phyloP scores from a whole-genome alignment of 2,888 invertebrate species.

The Agrochola lota region DNA sequence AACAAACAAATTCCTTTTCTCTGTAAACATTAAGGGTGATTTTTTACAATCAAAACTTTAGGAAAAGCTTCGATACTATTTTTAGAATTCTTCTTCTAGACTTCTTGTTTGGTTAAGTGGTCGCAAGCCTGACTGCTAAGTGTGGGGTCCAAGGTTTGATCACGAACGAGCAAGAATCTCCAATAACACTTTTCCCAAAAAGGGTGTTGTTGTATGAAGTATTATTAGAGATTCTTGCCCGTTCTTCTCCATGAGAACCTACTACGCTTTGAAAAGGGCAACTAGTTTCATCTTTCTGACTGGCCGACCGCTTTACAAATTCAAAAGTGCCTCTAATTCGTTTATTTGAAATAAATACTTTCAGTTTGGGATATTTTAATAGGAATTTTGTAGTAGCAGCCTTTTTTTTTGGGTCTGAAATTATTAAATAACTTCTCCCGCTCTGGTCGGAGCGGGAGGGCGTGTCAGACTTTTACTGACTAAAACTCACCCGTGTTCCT shows the following conservation, averaged over 20 bases:
- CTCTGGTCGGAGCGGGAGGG: too few species aligned
- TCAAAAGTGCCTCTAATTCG: background rate
- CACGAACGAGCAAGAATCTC: too few species aligned
- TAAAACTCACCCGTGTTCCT: too few species aligned
- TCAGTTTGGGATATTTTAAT: background rate
- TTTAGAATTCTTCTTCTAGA: slow-evolving; percentile 16
- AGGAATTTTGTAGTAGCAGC: background rate
- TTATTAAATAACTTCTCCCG: too few species aligned
- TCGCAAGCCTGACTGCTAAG: background rate
- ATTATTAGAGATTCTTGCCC: background rate
- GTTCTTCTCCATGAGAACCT: background rate
- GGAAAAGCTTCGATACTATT: background rate
- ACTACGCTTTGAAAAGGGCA: background rate
- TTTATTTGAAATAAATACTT: background rate
- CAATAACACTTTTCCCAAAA: too few species aligned
- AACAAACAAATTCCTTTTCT: slow-evolving; percentile 18
- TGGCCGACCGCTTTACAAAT: background rate
- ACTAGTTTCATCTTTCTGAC: background rate
- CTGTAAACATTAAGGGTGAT: slow-evolving; percentile 4
- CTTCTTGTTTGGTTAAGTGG: background rate
- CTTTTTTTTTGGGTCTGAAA: too few species aligned
- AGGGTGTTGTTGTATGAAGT: too few species aligned
- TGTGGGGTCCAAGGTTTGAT: background rate
- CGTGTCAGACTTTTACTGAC: too few species aligned
- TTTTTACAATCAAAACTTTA: slow-evolving; percentile 14